phyloP scores from a whole-genome alignment of 2,113 vertebrate species.

The Ranitomeya imitator region DNA sequence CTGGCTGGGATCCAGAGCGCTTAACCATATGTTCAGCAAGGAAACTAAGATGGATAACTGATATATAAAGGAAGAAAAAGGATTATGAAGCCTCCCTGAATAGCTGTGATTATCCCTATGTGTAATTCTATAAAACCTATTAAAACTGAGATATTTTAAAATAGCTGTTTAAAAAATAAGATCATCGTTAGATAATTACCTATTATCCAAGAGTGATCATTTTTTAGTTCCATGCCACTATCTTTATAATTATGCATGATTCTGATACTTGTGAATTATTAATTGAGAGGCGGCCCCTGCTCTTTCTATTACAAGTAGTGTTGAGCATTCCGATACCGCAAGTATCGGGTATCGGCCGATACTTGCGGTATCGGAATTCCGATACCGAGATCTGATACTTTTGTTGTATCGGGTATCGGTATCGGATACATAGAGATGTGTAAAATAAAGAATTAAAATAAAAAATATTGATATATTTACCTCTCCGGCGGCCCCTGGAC shows the following conservation, averaged over 20 bases:
- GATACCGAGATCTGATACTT: too few species aligned
- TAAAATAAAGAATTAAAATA: too few species aligned
- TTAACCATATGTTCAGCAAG: conserved; percentile 46
- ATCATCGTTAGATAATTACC: conserved; percentile 25
- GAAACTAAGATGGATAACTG: conserved; percentile 43
- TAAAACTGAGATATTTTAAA: conserved; percentile 38
- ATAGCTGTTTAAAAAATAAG: conserved; percentile 18
- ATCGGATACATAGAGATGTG: too few species aligned
- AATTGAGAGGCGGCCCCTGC: neutral
- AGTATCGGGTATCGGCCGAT: too few species aligned
- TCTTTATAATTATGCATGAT: conserved; percentile 19
- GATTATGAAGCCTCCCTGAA: neutral
- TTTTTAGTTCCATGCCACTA: neutral
- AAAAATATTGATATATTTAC: too few species aligned
- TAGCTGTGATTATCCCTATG: conserved; percentile 46
- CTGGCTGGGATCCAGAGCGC: conserved; percentile 19
- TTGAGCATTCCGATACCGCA: too few species aligned
- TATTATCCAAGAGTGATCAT: conserved; percentile 7
- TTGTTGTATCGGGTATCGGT: too few species aligned
- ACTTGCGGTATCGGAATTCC: too few species aligned
- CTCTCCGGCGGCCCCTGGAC: too few species aligned
- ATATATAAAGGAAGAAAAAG: conserved; percentile 27
- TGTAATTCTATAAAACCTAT: conserved; percentile 47
- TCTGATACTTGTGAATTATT: conserved; percentile 24
- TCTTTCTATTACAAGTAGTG: neutral